Evolutionary conservation across 2,888 invertebrate species (phyloP).

Genomic region (Spodoptera exigua): DNA sequence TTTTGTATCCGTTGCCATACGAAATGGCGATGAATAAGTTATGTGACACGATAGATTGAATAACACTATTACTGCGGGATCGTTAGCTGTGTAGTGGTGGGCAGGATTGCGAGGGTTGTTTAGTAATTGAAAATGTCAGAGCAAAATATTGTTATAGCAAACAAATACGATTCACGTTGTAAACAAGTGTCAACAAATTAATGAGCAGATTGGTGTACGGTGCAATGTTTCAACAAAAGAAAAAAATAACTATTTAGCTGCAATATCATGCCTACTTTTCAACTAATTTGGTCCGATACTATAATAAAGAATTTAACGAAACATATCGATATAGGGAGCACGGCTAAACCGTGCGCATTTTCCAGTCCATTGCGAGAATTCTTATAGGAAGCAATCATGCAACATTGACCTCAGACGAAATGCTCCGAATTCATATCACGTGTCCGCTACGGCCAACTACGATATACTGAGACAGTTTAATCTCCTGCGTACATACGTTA

Average conservation of each 20-base stretch:
- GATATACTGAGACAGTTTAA: slow-evolving; percentile 66
- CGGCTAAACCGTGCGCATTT: slow-evolving; percentile 22
- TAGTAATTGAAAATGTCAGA: slow-evolving; percentile 11
- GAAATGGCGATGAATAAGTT: slow-evolving; percentile 67
- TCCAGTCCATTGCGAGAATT: slow-evolving; percentile 28
- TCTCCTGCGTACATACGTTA: slow-evolving; percentile 56
- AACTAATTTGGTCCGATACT: neutral
- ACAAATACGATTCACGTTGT: too few species aligned
- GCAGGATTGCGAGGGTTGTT: slow-evolving; percentile 2
- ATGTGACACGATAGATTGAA: slow-evolving; percentile 53
- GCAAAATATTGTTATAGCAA: neutral
- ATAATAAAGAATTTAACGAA: neutral
- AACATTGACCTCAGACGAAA: slow-evolving; percentile 51
- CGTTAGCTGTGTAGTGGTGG: slow-evolving; percentile 16
- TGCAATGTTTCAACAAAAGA: too few species aligned
- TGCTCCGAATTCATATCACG: slow-evolving; percentile 61
- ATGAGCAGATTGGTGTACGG: too few species aligned
- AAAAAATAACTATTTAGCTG: too few species aligned
- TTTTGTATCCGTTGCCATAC: slow-evolving; percentile 62
- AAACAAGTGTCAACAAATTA: too few species aligned
- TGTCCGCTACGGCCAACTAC: slow-evolving; percentile 50
- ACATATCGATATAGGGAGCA: slow-evolving; percentile 3
- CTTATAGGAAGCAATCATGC: slow-evolving; percentile 39
- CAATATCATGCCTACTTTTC: too few species aligned
- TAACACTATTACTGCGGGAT: slow-evolving; percentile 41